phyloP scores from a whole-genome alignment of 2,797 vertebrate genomes.

The Eulemur albifrons region DNA sequence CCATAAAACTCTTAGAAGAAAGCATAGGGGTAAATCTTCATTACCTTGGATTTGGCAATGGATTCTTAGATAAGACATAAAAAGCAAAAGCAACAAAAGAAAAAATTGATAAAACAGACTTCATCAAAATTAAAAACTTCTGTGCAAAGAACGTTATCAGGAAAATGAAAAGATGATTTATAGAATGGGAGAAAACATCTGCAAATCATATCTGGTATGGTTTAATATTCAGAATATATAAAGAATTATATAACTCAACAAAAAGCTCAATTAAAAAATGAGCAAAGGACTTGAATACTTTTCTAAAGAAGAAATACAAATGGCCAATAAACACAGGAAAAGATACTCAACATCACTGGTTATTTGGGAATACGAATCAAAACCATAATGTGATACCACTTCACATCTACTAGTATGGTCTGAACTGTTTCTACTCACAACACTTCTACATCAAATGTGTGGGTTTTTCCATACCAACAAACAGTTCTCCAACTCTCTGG shows the following conservation, averaged over 20 bases:
- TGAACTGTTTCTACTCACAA: background rate
- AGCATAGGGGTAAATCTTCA: background rate
- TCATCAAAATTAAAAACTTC: background rate
- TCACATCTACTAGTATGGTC: background rate
- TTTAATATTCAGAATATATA: background rate
- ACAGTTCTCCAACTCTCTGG: background rate
- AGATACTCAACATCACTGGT: background rate
- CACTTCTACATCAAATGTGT: background rate
- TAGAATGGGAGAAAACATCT: background rate
- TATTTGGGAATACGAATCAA: background rate
- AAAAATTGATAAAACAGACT: background rate
- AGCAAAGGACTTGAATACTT: background rate
- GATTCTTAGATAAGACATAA: background rate
- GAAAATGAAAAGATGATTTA: background rate
- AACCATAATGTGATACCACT: background rate
- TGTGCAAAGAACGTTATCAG: background rate
- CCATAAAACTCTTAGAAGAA: background rate
- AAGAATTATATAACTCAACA: background rate
- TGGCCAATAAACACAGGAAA: background rate
- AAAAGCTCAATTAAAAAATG: background rate
- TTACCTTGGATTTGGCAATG: background rate
- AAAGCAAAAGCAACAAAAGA: background rate
- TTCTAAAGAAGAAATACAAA: background rate
- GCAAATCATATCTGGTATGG: background rate
- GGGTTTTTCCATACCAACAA: background rate